Conservation (phyloP, 2,113 vertebrate genomes). For the Pica pica region DNA sequence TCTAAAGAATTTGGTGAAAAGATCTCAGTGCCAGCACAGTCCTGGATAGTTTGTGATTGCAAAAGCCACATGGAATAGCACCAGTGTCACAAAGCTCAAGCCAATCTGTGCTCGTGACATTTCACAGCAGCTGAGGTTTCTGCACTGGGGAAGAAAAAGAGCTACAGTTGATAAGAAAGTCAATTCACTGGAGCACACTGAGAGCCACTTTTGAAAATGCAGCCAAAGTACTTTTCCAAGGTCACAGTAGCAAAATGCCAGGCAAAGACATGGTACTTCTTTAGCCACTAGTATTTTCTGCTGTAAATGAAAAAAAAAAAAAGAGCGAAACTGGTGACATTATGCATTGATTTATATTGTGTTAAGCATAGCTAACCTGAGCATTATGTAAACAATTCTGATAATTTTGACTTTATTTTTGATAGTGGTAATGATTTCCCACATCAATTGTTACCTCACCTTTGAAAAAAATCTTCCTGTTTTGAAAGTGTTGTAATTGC, state of each 20-base stretch:
- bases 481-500: background rate
- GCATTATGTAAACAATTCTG: background rate
- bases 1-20: background rate
- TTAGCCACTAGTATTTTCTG: background rate
- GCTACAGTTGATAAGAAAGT: background rate
- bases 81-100: background rate
- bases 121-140: conserved; percentile 1
- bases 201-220: background rate
- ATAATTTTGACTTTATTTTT: background rate
- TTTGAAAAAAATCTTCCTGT: background rate
- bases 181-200: background rate
- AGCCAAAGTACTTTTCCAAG: background rate
- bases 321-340: background rate
- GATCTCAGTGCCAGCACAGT: background rate
- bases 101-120: background rate
- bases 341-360: background rate
- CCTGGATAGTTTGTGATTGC: background rate
- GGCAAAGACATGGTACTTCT: background rate
- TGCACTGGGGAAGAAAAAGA: background rate
- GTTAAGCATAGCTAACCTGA: background rate
- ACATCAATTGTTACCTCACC: background rate
- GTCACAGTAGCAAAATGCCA: background rate
- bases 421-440: background rate
- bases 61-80: background rate
- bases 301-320: background rate